Conservation (phyloP, 2,113 vertebrate genomes). For the Heterocephalus glaber region DNA sequence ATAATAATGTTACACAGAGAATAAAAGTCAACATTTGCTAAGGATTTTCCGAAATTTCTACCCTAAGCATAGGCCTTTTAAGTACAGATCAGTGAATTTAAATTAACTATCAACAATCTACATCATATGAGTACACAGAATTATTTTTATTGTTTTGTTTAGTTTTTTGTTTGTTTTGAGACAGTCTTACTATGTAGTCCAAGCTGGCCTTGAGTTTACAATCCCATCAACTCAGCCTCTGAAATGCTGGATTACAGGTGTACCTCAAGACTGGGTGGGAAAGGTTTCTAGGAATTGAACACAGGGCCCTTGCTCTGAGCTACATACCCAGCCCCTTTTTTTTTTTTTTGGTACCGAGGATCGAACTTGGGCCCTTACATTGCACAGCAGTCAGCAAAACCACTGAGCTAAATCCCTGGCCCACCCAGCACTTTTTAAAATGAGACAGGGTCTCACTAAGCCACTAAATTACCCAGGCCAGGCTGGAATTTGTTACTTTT, state of each 20-base stretch:
- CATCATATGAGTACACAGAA: neutral
- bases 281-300: neutral
- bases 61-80: neutral
- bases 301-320: neutral
- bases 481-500: neutral
- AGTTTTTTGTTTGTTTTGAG: neutral
- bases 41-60: slow-evolving; percentile 30
- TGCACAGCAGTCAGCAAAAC: too few species aligned
- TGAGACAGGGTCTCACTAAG: neutral
- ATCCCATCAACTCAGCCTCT: neutral
- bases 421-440: neutral
- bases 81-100: neutral
- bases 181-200: neutral
- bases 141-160: neutral
- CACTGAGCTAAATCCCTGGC: neutral
- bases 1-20: neutral
- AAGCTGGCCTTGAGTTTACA: neutral
- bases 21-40: slow-evolving; percentile 25
- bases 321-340: neutral
- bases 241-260: neutral
- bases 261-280: neutral
- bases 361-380: too few species aligned
- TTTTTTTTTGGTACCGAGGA: too few species aligned
- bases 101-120: neutral
- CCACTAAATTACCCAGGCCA: neutral